Conservation (phyloP, 2,113 vertebrate genomes). For the Chaetops frenatus region DNA sequence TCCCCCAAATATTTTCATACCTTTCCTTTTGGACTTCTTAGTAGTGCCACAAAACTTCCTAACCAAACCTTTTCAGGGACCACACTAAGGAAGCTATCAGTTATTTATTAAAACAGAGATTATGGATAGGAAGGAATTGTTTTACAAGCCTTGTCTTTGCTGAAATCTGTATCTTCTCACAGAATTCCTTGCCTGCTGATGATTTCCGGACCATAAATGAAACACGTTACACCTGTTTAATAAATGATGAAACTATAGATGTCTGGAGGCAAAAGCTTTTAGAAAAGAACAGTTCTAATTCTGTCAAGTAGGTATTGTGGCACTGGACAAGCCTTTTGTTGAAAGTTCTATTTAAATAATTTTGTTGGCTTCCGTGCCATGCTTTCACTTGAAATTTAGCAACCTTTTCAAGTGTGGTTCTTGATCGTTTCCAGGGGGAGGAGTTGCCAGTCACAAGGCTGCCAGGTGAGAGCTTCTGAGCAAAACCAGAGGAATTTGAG, state of each 20-base stretch:
- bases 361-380: constrained; percentile 30
- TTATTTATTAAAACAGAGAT: background rate
- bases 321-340: constrained; percentile 39
- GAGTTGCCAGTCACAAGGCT: background rate
- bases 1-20: background rate
- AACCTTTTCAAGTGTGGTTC: constrained; percentile 24
- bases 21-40: background rate
- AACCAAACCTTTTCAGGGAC: background rate
- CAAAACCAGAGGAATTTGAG: background rate
- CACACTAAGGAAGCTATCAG: background rate
- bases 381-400: constrained; percentile 14
- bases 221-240: constrained; percentile 82
- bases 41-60: background rate
- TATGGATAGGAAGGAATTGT: background rate
- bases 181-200: constrained; percentile 81
- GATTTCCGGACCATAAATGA: constrained; percentile 89
- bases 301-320: constrained; percentile 83
- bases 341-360: background rate
- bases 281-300: constrained; percentile 83
- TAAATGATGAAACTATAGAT: constrained; percentile 88
- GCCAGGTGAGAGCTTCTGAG: background rate
- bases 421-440: background rate
- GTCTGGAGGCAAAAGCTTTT: constrained; percentile 88
- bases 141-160: constrained; percentile 37
- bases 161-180: constrained; percentile 61